Evolutionary conservation across 2,797 vertebrate genomes (phyloP).

Genomic region (Vireo griseus): DNA sequence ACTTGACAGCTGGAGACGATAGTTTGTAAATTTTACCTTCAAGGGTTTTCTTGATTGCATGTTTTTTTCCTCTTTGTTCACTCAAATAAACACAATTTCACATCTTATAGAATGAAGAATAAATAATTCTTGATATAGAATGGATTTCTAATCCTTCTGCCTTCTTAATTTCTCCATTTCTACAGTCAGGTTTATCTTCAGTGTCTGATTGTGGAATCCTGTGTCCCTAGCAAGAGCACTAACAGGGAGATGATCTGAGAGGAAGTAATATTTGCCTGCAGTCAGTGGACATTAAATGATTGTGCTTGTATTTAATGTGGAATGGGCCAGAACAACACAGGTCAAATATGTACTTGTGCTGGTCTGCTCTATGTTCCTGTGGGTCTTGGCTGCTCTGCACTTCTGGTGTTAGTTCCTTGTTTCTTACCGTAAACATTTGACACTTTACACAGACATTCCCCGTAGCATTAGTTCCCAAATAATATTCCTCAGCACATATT

Average conservation of each 20-base stretch:
- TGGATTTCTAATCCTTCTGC: neutral
- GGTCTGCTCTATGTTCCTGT: neutral
- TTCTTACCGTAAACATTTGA: neutral
- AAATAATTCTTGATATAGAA: neutral
- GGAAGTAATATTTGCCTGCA: accelerated
- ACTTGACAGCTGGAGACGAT: neutral
- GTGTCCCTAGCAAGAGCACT: neutral
- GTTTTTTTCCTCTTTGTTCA: neutral
- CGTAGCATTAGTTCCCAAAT: neutral
- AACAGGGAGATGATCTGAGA: neutral
- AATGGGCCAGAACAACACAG: neutral
- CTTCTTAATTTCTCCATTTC: neutral
- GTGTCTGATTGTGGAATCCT: neutral
- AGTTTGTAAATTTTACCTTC: neutral
- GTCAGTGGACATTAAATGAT: neutral
- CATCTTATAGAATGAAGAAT: neutral
- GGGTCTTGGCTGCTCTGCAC: neutral
- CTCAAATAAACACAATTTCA: neutral
- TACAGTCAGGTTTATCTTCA: neutral
- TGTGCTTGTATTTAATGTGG: neutral
- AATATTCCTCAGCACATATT: neutral
- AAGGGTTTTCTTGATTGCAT: neutral
- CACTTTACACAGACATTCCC: neutral
- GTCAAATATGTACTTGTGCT: neutral
- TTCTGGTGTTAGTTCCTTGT: neutral